These are phyloP conservation scores for Piliocolobus tephrosceles DNA, from an alignment of 2,113 vertebrate genomes.

Conservation along the genomic window DNA sequence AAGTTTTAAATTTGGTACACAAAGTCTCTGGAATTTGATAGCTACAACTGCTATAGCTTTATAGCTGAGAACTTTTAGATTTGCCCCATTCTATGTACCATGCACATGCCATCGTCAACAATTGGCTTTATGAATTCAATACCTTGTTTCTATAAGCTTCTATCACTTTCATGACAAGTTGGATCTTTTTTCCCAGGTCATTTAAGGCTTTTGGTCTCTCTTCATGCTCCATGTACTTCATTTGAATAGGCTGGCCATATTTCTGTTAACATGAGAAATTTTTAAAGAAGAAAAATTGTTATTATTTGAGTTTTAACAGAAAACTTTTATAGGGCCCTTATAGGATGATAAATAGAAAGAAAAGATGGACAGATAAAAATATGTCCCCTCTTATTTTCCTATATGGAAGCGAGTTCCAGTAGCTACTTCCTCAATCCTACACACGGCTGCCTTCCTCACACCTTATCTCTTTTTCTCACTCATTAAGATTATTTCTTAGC, in stretches of 20 bases:
- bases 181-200: conserved; percentile 94
- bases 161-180: conserved; percentile 93
- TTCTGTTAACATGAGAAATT: conserved; percentile 82
- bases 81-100: background rate
- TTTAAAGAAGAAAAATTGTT: background rate
- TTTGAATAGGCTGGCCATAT: conserved; percentile 93
- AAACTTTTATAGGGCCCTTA: background rate
- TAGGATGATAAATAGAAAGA: background rate
- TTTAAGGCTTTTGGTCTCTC: conserved; percentile 95
- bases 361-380: background rate
- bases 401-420: background rate
- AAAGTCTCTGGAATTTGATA: background rate
- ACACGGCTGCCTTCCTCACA: background rate
- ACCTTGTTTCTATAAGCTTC: conserved; percentile 96
- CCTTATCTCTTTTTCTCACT: background rate
- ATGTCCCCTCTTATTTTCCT: background rate
- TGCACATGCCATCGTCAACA: too few species aligned
- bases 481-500: background rate
- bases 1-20: background rate
- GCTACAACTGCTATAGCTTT: background rate
- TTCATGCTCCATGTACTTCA: conserved; percentile 92
- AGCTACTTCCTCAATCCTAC: background rate
- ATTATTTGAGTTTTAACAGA: background rate
- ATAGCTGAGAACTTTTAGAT: background rate
- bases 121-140: background rate